Evolutionary conservation across 2,113 vertebrate species (phyloP).

Genomic region (Lophochroa leadbeateri): DNA sequence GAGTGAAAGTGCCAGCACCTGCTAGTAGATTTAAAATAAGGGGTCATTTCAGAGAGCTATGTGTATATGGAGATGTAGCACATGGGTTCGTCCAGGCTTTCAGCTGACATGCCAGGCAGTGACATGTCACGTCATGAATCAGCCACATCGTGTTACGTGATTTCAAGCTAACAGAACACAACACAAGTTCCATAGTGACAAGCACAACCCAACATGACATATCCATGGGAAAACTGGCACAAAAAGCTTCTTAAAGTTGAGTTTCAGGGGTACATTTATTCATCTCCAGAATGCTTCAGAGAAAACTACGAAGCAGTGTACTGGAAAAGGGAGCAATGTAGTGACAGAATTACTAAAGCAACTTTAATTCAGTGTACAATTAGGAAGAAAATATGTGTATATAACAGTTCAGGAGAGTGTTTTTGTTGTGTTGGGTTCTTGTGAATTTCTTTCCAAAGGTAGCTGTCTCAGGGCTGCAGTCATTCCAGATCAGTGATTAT

Average conservation of each 20-base stretch:
- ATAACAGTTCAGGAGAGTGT: background rate
- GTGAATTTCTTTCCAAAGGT: background rate
- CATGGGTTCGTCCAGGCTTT: background rate
- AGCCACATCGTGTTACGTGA: conserved; percentile 33
- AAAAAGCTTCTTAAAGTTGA: conserved; percentile 8
- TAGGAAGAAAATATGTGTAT: background rate
- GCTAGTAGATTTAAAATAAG: background rate
- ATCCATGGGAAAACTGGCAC: background rate
- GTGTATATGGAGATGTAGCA: background rate
- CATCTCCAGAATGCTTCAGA: background rate
- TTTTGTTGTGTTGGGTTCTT: background rate
- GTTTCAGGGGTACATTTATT: conserved; percentile 15
- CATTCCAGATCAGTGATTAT: conserved; percentile 51
- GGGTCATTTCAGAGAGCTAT: background rate
- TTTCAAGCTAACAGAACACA: conserved; percentile 17
- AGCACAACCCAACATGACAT: conserved; percentile 37
- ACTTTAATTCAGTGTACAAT: conserved; percentile 4
- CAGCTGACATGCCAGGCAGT: conserved; percentile 33
- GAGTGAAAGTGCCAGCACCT: background rate
- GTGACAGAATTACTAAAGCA: background rate
- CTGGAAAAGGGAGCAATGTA: background rate
- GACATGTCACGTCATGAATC: conserved; percentile 42
- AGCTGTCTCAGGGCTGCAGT: background rate
- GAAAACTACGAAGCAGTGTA: background rate
- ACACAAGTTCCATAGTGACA: conserved; percentile 22